Conservation (phyloP, 2,888 invertebrate genomes). For the Parnassius apollo region DNA sequence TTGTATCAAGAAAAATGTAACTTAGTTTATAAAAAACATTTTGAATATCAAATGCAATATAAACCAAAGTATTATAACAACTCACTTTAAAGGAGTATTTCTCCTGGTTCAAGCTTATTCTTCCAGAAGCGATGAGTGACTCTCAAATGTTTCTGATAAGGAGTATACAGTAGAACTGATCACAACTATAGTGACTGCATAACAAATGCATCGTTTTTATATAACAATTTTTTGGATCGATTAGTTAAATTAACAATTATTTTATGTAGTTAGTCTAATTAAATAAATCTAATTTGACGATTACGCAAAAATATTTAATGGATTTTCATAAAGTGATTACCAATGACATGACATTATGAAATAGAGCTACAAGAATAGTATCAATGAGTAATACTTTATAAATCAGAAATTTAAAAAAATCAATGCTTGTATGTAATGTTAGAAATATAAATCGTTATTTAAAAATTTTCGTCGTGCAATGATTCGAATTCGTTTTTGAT, state of each 20-base stretch:
- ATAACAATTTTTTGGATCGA: slow-evolving; percentile 3
- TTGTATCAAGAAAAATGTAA: too few relatives aligned
- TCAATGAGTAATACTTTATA: too few relatives aligned
- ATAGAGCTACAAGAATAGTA: neutral
- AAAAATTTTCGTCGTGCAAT: too few relatives aligned
- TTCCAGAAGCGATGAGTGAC: neutral
- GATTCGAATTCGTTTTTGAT: too few relatives aligned
- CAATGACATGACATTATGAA: neutral
- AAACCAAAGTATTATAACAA: neutral
- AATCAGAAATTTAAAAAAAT: too few relatives aligned
- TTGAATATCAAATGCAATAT: neutral
- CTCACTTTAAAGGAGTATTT: neutral
- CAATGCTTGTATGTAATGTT: too few relatives aligned
- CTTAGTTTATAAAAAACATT: neutral
- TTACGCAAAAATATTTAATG: slow-evolving; percentile 10
- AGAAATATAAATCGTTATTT: too few relatives aligned
- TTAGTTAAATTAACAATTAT: slow-evolving; percentile 17
- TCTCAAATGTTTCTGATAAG: neutral
- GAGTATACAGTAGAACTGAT: neutral
- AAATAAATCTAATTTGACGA: slow-evolving; percentile 4
- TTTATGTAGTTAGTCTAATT: neutral
- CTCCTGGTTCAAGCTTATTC: neutral
- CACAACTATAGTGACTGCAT: neutral
- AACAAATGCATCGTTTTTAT: slow-evolving; percentile 5
- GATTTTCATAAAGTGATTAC: slow-evolving; percentile 2